Evolutionary conservation across 2,113 vertebrate species (phyloP).

Genomic region (Siniperca knerii): DNA sequence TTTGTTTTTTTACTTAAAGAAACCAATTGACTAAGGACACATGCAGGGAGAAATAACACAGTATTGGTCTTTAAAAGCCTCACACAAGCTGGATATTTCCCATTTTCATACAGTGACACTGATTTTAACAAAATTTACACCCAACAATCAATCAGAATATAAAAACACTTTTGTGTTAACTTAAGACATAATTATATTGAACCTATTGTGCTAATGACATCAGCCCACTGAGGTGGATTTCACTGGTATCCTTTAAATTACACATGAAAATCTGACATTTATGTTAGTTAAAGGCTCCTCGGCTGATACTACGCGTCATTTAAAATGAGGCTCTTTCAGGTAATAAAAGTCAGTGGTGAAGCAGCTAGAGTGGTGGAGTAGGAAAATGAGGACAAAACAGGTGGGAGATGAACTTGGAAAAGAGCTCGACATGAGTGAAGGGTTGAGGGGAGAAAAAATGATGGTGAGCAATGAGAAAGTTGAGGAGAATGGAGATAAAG

Average conservation of each 20-base stretch:
- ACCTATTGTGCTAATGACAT: neutral
- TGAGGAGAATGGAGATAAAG: conserved; percentile 15
- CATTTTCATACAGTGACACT: neutral
- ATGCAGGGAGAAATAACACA: neutral
- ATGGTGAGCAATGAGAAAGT: neutral
- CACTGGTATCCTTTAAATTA: conserved; percentile 5
- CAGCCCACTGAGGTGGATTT: neutral
- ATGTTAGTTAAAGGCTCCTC: neutral
- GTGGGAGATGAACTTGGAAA: neutral
- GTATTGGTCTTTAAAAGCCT: neutral
- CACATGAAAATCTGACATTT: conserved; percentile 9
- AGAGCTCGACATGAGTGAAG: neutral
- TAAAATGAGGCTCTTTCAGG: neutral
- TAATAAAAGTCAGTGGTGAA: conserved; percentile 8
- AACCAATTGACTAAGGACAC: neutral
- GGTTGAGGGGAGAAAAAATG: neutral
- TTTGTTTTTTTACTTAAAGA: neutral
- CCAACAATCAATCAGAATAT: neutral
- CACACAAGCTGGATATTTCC: neutral
- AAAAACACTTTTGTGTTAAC: neutral
- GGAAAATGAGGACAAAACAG: neutral
- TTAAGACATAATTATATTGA: neutral
- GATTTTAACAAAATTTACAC: neutral
- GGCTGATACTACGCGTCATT: neutral
- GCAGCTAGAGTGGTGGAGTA: neutral